These are phyloP conservation scores for Spatulosminthurus flaviceps DNA, from an alignment of 2,888 invertebrate species.

Conservation along the genomic window DNA sequence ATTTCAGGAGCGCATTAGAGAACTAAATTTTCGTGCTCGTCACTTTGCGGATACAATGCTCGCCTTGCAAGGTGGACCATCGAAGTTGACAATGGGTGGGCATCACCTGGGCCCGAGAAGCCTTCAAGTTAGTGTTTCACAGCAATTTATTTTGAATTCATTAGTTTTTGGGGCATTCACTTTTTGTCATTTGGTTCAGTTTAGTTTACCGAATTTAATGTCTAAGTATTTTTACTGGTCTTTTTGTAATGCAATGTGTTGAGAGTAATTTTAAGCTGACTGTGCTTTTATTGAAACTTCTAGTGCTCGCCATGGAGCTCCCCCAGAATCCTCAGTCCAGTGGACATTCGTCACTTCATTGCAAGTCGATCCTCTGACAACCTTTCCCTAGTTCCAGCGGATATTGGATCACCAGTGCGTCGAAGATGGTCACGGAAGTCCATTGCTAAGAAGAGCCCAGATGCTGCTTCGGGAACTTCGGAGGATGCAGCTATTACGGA, in stretches of 20 bases:
- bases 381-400: conserved; percentile 65
- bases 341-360: conserved; percentile 67
- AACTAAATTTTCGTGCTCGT: conserved; percentile 68
- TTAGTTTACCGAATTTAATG: no score
- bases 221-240: no score
- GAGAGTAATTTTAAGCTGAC: no score
- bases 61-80: conserved; percentile 65
- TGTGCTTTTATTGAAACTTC: no score
- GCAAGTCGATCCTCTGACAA: conserved; percentile 68
- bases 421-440: conserved; percentile 66
- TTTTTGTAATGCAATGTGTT: no score
- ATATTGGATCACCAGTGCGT: conserved; percentile 66
- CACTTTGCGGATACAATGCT: conserved; percentile 69
- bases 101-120: conserved; percentile 56
- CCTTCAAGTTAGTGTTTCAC: conserved; percentile 58
- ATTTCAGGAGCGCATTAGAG: conserved; percentile 67
- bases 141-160: no score
- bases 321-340: conserved; percentile 68
- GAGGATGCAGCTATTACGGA: conserved; percentile 65
- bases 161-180: no score
- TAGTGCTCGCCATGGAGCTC: conserved; percentile 69
- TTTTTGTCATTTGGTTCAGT: no score
- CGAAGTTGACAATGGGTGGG: conserved; percentile 47
- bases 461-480: conserved; percentile 57
- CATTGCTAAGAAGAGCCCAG: conserved; percentile 63